These are phyloP conservation scores for Pionites leucogaster DNA, from an alignment of 2,113 vertebrate genomes.

Conservation along the genomic window DNA sequence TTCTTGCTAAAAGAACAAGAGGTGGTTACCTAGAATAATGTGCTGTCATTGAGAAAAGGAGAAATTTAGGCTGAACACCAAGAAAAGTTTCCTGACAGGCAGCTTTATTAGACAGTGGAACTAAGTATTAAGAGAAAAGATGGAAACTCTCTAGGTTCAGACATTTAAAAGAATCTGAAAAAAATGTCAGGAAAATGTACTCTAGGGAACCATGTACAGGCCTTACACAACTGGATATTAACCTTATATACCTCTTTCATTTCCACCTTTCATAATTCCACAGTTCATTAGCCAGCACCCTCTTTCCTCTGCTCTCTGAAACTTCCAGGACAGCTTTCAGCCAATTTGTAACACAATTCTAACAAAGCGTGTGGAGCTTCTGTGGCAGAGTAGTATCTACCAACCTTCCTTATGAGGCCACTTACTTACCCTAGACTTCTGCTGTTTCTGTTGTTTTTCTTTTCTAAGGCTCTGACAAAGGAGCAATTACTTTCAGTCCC, in stretches of 20 bases:
- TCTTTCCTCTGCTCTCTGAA: neutral
- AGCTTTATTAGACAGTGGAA: neutral
- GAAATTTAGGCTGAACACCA: neutral
- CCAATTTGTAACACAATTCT: neutral
- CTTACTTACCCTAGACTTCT: neutral
- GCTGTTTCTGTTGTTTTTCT: neutral
- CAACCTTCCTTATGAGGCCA: neutral
- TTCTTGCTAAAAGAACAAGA: neutral
- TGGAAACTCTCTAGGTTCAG: neutral
- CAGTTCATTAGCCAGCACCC: neutral
- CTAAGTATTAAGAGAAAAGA: neutral
- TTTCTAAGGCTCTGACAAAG: neutral
- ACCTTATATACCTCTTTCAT: neutral
- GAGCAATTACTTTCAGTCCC: neutral
- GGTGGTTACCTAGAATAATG: neutral
- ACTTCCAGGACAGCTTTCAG: neutral
- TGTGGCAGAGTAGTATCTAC: neutral
- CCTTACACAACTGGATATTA: neutral
- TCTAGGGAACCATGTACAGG: neutral
- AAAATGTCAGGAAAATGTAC: neutral
- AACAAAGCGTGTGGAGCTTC: neutral
- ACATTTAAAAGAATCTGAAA: neutral
- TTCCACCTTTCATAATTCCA: neutral
- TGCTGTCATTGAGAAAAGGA: neutral
- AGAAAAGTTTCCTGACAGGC: neutral